Evolutionary conservation across 2,797 vertebrate species (phyloP), one percentile per base, ranked within the genome.

Genomic region (Urophycis tenuis): DNA sequence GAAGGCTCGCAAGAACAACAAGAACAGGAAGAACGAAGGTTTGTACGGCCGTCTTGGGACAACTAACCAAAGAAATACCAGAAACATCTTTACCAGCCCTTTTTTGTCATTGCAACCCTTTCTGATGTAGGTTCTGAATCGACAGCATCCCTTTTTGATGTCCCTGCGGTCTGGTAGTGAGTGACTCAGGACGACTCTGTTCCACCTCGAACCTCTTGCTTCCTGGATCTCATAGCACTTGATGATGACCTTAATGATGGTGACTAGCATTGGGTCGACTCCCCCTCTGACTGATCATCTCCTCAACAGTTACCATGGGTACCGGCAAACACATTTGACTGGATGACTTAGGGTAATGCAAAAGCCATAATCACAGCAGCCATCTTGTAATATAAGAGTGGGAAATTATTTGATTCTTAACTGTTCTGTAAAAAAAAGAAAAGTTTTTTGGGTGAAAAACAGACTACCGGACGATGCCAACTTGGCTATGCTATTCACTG

Each of bases 11-110:
- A 95, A 92, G 87, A 85, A 89, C 85, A 95, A 94, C 85, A 96
- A 94, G 91, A 96, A 94, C 78, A 92, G 93, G 84, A 96, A 95
- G 86, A 89, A 90, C 64, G 82, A 93, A 76, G 92, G 92, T 93
- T 75, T 5, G 84, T 81, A 41, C 1, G 53, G n/a, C n/a, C 8
- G 6, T 72, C 71, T 72, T 53, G 73, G 75, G 2, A n/a, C n/a
- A 67, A 67, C n/a, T 67, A 29, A 67, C 60, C 2, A 41, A 17
- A 67, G 49, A n/a, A 60, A 60, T 60, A 25, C n/a, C 34, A 39
- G 8, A 60, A 25, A n/a, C 10, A 25, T 67, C 9, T 67, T 67
- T 9, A 67, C 2, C 60, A 29, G n/a, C 60, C 53, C 53, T 60
- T 60, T 60, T n/a, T 60, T n/a, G 9, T n/a, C 1, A 76, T 77